Base-by-base conservation (phyloP, 2,113 vertebrate species). In the Microcebus griseorufus region DNA sequence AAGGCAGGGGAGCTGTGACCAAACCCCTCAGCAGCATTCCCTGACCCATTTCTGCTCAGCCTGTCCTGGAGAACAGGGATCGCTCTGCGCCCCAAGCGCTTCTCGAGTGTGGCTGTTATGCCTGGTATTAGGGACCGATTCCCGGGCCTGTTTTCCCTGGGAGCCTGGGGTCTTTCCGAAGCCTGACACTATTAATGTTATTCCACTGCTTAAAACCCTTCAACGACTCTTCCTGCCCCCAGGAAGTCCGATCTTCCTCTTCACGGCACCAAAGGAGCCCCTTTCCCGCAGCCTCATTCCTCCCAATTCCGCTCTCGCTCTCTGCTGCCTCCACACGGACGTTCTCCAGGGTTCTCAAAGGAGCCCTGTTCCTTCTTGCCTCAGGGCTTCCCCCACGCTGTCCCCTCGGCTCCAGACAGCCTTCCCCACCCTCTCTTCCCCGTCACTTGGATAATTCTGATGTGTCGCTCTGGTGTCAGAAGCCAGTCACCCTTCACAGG, bases 1-100 rank as follows among this genome's bases (percentile, higher is more conserved):
- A 4, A 17, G 79, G 22, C 37, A 42, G 67, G 39, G n/a, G 60
- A 12, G 62, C 27, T 72, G 10, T 2, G 60, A 39, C 23, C 69
- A n/a, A n/a, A 22, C 14, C 17, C 4, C 20, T 45, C 32, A 23
- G 32, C 34, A 18, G 53, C 2, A 4, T 0, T 18, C 18, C 18
- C 18, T 23, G 48, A 2, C 10, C 25, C 37, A 29, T 51, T 25
- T 9, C 39, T 7, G 18, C 16, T 48, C 29, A 55, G 34, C 18
- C 18, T 72, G 70, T 29, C 4, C 39, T 55, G 23, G 62, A 58
- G 51, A 18, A 34, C 55, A 34, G 37, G 78, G 58, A 45, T 45
- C n/a, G 51, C 51, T 32, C 45, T 25, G 48, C 8, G 20, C 37
- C 16, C 13, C 0, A 0, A 11, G 18, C 3, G 10, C 16, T 5